Evolutionary conservation across 2,113 vertebrate genomes (phyloP).

Genomic region (Dissostichus mawsoni): DNA sequence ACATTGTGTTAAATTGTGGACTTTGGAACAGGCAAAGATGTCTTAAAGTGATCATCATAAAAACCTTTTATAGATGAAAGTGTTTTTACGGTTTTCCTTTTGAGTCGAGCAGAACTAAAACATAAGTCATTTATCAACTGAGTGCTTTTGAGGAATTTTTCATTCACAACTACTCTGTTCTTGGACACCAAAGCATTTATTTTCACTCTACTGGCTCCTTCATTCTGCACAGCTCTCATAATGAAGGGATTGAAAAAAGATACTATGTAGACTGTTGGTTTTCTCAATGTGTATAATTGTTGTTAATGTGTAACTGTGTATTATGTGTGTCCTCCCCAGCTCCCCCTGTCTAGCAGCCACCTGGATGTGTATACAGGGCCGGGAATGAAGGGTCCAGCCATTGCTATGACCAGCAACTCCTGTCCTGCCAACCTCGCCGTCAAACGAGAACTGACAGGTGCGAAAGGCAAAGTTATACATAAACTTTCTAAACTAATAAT

Average conservation of each 20-base stretch:
- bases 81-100: not conserved
- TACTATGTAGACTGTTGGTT: not conserved
- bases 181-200: not conserved
- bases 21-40: not conserved
- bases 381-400: conserved; percentile 90
- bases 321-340: conserved; percentile 80
- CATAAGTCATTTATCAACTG: not conserved
- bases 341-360: conserved; percentile 96
- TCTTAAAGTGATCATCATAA: not conserved
- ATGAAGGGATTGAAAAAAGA: not conserved
- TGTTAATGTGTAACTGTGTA: not conserved
- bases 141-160: not conserved
- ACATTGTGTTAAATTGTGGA: not conserved
- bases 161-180: not conserved
- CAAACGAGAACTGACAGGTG: conserved; percentile 96
- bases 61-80: not conserved
- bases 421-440: conserved; percentile 95
- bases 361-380: conserved; percentile 94
- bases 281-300: conserved; percentile 19
- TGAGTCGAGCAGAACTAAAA: not conserved
- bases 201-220: not conserved
- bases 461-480: not conserved
- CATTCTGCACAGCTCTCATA: not conserved
- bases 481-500: not conserved
- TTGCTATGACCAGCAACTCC: conserved; percentile 97